Evolutionary conservation across 2,113 vertebrate genomes (phyloP), one percentile per base, ranked within the genome.

Genomic region (Cathartes aura): DNA sequence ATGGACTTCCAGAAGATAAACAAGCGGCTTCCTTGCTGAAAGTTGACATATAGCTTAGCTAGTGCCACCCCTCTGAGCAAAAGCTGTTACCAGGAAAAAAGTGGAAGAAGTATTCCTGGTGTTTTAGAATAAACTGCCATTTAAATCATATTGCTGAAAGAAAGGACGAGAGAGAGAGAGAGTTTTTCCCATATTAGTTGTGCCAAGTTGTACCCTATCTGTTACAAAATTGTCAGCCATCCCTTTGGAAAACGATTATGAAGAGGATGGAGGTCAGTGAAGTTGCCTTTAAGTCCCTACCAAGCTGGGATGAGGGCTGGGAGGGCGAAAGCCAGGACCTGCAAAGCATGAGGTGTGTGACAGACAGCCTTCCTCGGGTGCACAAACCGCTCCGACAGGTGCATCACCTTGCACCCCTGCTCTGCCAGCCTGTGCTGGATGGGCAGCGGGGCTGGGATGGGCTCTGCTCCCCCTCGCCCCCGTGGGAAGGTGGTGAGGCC

Each of bases 351-450:
- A 71, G 18, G 13, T 6, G 7, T 50, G 38, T 72, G 82, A 68
- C 15, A 16, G 23, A 7, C 6, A 80, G 60, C 12, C 27, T 74
- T 91, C 36, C 63, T 53, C 0, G 0, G 11, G 26, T 40, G 34
- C 23, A 59, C 26, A 47, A 12, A 36, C 36, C 3, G 2, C 50
- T 58, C 68, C 1, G 2, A 36, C 2, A 0, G 0, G 2, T 32
- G 24, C 7, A n/a, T 23, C 36, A 17, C 32, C 15, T n/a, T 32
- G 17, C 5, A 50, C 1, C 14, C 38, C 38, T 52, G 48, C n/a
- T 76, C 63, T 14, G 4, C 32, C 74, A 72, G n/a, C 26, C n/a
- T 68, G 16, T 8, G 15, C n/a, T 19, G 11, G 52, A 48, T 9
- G 67, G 52, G 21, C 42, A 53, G 64, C 0, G 5, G 42, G 36